Evolutionary conservation across 2,797 vertebrate genomes (phyloP).

Genomic region (Mycteria americana): DNA sequence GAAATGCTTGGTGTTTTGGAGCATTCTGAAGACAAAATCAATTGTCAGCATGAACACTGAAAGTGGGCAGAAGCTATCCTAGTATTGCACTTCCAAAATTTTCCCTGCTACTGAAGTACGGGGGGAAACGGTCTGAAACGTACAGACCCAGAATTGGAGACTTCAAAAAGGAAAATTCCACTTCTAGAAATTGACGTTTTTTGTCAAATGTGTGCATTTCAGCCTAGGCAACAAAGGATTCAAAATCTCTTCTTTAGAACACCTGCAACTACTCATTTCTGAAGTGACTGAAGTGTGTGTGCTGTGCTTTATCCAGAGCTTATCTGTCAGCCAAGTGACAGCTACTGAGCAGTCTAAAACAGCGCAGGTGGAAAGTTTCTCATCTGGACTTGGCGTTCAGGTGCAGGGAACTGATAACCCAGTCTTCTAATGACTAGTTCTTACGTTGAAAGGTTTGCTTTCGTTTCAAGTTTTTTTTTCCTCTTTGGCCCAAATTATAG

Average conservation of each 20-base stretch:
- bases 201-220: background rate
- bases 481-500: background rate
- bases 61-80: background rate
- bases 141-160: background rate
- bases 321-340: background rate
- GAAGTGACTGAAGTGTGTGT: background rate
- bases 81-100: conserved; percentile 51
- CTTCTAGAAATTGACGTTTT: background rate
- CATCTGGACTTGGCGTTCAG: background rate
- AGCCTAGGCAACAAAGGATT: background rate
- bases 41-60: conserved; percentile 73
- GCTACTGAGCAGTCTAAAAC: fast-evolving
- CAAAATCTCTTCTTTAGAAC: background rate
- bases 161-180: background rate
- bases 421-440: background rate
- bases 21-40: conserved; percentile 71
- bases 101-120: background rate
- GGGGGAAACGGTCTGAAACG: background rate
- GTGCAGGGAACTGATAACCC: background rate
- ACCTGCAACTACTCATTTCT: background rate
- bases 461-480: fast-evolving
- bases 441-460: background rate
- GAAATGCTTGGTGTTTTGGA: conserved; percentile 86
- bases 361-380: background rate
- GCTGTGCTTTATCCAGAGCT: background rate